A percentile compares a stretch with the other conserved stretches of the same genome.
Evolutionary conservation across 2,113 vertebrate genomes (phyloP).

Genomic region (Forbesichthys papilliferus): DNA sequence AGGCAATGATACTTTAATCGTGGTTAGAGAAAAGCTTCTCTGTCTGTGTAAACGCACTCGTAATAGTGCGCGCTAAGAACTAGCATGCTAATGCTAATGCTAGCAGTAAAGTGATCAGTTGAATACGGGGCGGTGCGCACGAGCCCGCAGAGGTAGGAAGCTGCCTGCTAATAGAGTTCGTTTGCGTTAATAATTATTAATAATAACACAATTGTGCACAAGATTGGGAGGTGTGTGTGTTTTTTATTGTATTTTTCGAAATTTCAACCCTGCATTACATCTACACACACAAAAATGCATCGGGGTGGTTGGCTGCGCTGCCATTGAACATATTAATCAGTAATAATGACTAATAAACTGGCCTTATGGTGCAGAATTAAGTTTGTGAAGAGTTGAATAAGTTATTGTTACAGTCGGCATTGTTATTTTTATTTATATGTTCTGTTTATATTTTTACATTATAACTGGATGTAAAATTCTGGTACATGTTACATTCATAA

Average conservation of each 20-base stretch:
- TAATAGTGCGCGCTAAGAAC: slow-evolving; percentile 44
- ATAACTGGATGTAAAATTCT: too few relatives aligned
- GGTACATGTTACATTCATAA: too few relatives aligned
- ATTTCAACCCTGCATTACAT: background rate
- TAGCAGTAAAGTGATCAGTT: slow-evolving; percentile 55
- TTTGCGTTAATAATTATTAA: background rate
- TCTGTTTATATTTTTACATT: too few relatives aligned
- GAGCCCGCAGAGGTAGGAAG: slow-evolving; percentile 16
- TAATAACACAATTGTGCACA: background rate
- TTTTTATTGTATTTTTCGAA: background rate
- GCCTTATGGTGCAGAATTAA: too few relatives aligned
- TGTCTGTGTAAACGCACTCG: slow-evolving; percentile 16
- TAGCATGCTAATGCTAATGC: slow-evolving; percentile 52
- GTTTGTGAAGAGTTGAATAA: too few relatives aligned
- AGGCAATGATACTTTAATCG: background rate
- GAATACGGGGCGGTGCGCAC: slow-evolving; percentile 55
- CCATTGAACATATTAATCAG: too few relatives aligned
- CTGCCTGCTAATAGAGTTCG: slow-evolving; percentile 28
- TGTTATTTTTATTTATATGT: too few relatives aligned
- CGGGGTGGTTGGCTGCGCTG: too few relatives aligned
- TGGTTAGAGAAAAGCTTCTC: background rate
- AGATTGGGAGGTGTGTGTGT: background rate
- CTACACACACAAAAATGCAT: too few relatives aligned
- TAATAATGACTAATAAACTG: too few relatives aligned
- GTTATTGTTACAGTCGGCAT: too few relatives aligned